A percentile compares a stretch with the other conserved stretches of the same genome.
Evolutionary conservation across 2,888 invertebrate genomes (phyloP).

Genomic region (Diachrysia chrysitis): DNA sequence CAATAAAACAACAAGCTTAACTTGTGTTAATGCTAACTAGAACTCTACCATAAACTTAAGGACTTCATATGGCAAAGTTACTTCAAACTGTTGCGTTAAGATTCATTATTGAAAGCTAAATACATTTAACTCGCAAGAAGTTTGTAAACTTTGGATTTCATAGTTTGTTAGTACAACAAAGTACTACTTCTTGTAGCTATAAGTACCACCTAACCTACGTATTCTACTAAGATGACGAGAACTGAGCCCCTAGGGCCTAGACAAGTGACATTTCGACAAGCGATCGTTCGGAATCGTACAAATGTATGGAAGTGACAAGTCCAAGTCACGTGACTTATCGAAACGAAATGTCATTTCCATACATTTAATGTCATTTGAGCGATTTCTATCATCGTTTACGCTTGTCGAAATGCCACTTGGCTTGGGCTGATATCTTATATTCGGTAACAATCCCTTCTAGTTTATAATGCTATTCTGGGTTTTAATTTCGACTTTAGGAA

Average conservation of each 20-base stretch:
- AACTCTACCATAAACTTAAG: conserved; percentile 19
- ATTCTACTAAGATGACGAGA: not conserved
- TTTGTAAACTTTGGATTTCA: conserved; percentile 36
- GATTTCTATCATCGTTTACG: too few relatives aligned
- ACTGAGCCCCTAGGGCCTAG: too few relatives aligned
- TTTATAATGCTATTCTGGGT: conserved; percentile 1
- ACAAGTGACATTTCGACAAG: too few relatives aligned
- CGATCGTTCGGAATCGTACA: too few relatives aligned
- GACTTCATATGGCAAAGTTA: conserved; percentile 33
- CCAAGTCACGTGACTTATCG: too few relatives aligned
- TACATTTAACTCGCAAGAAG: conserved; percentile 34
- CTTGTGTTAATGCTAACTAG: conserved; percentile 21
- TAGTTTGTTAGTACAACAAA: conserved; percentile 39
- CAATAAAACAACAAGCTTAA: conserved; percentile 16
- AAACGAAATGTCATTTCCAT: too few relatives aligned
- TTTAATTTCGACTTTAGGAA: conserved; percentile 1
- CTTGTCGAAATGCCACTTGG: too few relatives aligned
- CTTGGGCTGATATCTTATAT: not conserved
- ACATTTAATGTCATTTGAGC: too few relatives aligned
- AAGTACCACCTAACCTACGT: not conserved
- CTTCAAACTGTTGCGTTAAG: conserved; percentile 36
- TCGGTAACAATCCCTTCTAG: not conserved
- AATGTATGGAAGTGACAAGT: too few relatives aligned
- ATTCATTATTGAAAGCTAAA: conserved; percentile 44
- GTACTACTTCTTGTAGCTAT: conserved; percentile 31